A percentile compares a stretch with the other conserved stretches of the same genome.
Conservation (phyloP, 92 coral and sea anemone species). For the Phenganax stokvisi region DNA sequence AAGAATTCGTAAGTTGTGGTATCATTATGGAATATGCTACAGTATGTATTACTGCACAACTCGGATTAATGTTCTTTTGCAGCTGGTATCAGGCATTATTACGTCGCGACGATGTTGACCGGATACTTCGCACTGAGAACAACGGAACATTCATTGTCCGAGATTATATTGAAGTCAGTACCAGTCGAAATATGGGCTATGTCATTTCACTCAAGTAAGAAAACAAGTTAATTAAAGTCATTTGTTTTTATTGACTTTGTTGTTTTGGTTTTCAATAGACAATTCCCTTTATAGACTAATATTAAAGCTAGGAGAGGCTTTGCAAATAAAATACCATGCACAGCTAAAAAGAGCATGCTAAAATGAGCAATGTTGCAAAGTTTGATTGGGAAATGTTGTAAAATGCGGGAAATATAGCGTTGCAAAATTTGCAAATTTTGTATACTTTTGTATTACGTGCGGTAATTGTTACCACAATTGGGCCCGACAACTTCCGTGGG, state of each 20-base stretch:
- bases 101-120: conserved; percentile 55
- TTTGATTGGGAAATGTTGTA: too few species aligned
- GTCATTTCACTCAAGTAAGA: conserved; percentile 72
- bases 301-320: not conserved
- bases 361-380: too few species aligned
- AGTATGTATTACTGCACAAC: too few species aligned
- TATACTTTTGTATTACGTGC: not conserved
- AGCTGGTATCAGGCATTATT: conserved; percentile 65
- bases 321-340: not conserved
- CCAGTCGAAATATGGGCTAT: conserved; percentile 55
- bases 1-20: too few species aligned
- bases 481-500: too few species aligned
- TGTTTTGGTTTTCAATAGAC: not conserved
- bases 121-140: conserved; percentile 36
- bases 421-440: too few species aligned
- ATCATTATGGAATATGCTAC: too few species aligned
- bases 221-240: not conserved
- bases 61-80: not conserved
- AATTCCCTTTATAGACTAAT: not conserved
- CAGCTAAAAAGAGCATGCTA: too few species aligned
- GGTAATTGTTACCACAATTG: not conserved
- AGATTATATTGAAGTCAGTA: conserved; percentile 50
- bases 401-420: too few species aligned
- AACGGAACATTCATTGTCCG: conserved; percentile 68
- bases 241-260: not conserved